Evolutionary conservation across 2,888 invertebrate genomes (phyloP).

Genomic region (Rhogogaster chlorosoma): DNA sequence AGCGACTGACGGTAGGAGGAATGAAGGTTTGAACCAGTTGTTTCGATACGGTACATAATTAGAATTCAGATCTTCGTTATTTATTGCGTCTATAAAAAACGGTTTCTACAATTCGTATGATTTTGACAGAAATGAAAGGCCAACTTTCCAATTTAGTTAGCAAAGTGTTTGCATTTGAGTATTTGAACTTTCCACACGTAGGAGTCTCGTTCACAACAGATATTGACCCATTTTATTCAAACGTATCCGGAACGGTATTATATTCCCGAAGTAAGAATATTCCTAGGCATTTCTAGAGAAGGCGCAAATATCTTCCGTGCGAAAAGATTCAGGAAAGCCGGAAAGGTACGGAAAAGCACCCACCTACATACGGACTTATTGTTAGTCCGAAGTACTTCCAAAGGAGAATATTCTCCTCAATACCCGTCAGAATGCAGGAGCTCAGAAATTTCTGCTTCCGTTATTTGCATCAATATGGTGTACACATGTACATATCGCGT

Average conservation of each 20-base stretch:
- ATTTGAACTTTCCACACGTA: conserved; percentile 5
- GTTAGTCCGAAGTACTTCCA: background rate
- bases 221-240: conserved; percentile 17
- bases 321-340: background rate
- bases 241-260: background rate
- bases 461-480: background rate
- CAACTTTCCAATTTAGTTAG: background rate
- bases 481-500: background rate
- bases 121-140: background rate
- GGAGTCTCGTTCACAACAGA: background rate
- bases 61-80: background rate
- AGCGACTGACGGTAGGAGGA: background rate
- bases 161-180: conserved; percentile 5
- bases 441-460: background rate
- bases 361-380: background rate
- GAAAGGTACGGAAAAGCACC: background rate
- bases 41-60: background rate
- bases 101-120: conserved; percentile 12
- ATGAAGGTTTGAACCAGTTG: background rate
- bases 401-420: background rate
- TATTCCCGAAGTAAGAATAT: background rate
- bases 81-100: background rate
- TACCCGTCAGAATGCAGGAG: background rate
- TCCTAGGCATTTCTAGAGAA: background rate
- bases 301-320: conserved; percentile 19